These are phyloP conservation scores for Eulemur coronatus DNA, from an alignment of 2,797 vertebrate genomes.

Conservation along the genomic window DNA sequence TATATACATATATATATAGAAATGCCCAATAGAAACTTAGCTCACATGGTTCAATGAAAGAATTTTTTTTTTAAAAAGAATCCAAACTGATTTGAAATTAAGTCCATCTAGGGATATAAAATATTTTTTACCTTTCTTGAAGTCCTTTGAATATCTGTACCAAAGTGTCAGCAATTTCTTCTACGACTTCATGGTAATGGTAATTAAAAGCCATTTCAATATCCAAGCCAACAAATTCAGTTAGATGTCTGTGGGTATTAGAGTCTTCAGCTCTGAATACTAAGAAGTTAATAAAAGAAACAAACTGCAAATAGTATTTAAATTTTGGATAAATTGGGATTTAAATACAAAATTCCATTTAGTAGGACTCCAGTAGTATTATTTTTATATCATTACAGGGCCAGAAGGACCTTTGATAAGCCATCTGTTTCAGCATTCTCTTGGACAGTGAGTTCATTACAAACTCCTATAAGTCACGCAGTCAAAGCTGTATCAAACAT, in stretches of 20 bases:
- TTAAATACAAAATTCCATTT: constrained; percentile 43
- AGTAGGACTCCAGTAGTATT: constrained; percentile 39
- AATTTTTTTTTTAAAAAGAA: constrained; percentile 9
- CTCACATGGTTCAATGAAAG: constrained; percentile 13
- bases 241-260: constrained; percentile 98
- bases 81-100: constrained; percentile 10
- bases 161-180: constrained; percentile 97
- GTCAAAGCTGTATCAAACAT: constrained; percentile 47
- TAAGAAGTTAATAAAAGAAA: constrained; percentile 79
- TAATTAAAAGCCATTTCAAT: constrained; percentile 99
- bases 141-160: constrained; percentile 99
- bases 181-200: constrained; percentile 98
- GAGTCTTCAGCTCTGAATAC: constrained; percentile 99
- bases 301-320: constrained; percentile 51
- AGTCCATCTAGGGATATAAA: background rate
- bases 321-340: constrained; percentile 55
- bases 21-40: background rate
- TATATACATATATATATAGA: background rate
- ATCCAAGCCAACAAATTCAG: constrained; percentile 99
- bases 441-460: constrained; percentile 37
- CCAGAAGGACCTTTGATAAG: background rate
- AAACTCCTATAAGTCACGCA: background rate
- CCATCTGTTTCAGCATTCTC: constrained; percentile 27
- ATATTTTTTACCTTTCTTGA: constrained; percentile 91
- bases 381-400: background rate